Percentiles rank a stretch among this genome's conserved stretches.
Conservation (phyloP, 2,888 invertebrate genomes). For the Xanthia icteritia region DNA sequence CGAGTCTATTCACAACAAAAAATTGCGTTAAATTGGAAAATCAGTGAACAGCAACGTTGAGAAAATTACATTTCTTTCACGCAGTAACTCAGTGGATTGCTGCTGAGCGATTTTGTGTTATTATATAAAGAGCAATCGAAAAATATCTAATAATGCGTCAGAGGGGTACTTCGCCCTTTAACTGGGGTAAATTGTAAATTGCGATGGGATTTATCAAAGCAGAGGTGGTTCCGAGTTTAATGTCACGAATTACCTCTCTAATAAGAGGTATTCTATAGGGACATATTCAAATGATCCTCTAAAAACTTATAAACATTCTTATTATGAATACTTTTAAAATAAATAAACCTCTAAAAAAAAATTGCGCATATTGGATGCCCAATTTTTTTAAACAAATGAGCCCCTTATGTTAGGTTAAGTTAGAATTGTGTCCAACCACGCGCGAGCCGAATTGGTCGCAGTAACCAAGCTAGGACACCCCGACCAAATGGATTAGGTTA, state of each 20-base stretch:
- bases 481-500: too few relatives aligned
- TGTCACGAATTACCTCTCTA: not conserved
- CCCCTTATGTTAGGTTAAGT: too few relatives aligned
- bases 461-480: too few relatives aligned
- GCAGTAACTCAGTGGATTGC: conserved; percentile 51
- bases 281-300: not conserved
- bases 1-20: conserved; percentile 72
- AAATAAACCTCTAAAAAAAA: not conserved
- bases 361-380: too few relatives aligned
- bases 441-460: too few relatives aligned
- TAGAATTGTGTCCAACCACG: too few relatives aligned
- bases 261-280: not conserved
- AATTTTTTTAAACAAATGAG: too few relatives aligned
- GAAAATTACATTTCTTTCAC: conserved; percentile 71
- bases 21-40: conserved; percentile 73
- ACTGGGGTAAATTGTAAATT: conserved; percentile 25
- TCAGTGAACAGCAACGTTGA: conserved; percentile 65
- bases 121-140: conserved; percentile 53
- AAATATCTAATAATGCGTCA: conserved; percentile 43
- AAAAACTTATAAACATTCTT: not conserved
- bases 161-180: not conserved
- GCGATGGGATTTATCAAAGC: conserved; percentile 1
- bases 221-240: not conserved
- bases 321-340: not conserved
- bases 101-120: conserved; percentile 60